Conservation (phyloP, 2,797 vertebrate genomes). For the Coracias cyanogaster region DNA sequence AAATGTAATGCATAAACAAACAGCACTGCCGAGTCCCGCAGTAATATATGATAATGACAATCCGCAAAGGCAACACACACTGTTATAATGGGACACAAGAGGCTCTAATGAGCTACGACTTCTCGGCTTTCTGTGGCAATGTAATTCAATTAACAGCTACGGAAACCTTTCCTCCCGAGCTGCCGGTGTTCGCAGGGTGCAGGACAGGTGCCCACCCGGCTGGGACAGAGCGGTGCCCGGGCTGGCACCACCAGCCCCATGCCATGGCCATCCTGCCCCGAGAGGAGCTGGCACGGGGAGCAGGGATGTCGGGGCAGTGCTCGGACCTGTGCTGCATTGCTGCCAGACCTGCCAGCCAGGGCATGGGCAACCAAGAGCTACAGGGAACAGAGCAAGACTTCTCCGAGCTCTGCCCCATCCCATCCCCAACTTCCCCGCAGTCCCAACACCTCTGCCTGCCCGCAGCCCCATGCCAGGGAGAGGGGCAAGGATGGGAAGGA, state of each 20-base stretch:
- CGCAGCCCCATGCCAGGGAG: not conserved
- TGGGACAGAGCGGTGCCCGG: not conserved
- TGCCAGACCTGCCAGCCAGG: not conserved
- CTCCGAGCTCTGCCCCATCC: not conserved
- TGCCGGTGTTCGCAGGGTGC: not conserved
- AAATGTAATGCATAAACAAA: conserved; percentile 60
- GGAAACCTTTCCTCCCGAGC: conserved; percentile 46
- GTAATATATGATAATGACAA: conserved; percentile 66
- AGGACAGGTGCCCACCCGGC: not conserved
- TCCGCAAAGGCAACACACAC: conserved; percentile 56
- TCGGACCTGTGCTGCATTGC: fast-evolving
- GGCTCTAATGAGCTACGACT: conserved; percentile 73
- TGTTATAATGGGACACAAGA: conserved; percentile 67
- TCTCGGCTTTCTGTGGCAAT: conserved; percentile 66
- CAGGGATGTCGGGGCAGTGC: fast-evolving
- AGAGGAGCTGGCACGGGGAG: not conserved
- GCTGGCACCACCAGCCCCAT: too few relatives aligned
- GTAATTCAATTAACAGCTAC: conserved; percentile 73
- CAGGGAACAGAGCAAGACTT: not conserved
- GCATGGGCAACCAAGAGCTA: not conserved
- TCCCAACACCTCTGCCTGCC: not conserved
- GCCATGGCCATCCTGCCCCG: not conserved
- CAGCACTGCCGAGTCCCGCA: conserved; percentile 49
- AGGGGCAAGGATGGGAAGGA: not conserved
- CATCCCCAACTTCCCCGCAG: fast-evolving